Conservation (phyloP, 1,140 invertebrate genomes). For the Chelonus insularis region DNA sequence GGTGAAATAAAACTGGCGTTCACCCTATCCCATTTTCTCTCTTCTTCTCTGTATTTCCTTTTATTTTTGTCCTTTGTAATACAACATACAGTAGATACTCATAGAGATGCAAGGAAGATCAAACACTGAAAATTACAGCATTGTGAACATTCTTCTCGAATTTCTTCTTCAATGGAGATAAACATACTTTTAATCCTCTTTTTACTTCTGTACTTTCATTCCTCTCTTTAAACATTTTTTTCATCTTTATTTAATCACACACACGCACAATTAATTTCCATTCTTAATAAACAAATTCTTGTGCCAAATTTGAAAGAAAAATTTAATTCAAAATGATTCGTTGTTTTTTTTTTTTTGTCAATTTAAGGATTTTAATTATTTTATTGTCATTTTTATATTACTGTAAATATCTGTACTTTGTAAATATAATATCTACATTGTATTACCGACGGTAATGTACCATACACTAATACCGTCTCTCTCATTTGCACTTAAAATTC, state of each 20-base stretch:
- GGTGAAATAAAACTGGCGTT: constrained; percentile 35
- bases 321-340: too few relatives aligned
- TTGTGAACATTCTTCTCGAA: constrained; percentile 34
- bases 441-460: too few relatives aligned
- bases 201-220: not conserved
- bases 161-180: constrained; percentile 14
- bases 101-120: constrained; percentile 35
- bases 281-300: too few relatives aligned
- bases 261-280: too few relatives aligned
- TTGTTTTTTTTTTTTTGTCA: too few relatives aligned
- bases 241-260: not conserved
- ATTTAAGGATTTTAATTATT: too few relatives aligned
- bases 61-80: constrained; percentile 11
- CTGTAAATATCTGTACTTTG: too few relatives aligned
- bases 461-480: too few relatives aligned
- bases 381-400: too few relatives aligned
- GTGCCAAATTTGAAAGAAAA: too few relatives aligned
- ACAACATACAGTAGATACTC: constrained; percentile 22
- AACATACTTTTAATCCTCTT: not conserved
- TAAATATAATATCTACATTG: too few relatives aligned
- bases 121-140: constrained; percentile 38
- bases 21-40: constrained; percentile 16
- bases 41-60: not conserved
- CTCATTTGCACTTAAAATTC: not conserved
- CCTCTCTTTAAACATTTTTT: not conserved